Evolutionary conservation across 2,113 vertebrate genomes (phyloP), one percentile per base, ranked within the genome.

Genomic region (Pleuronectes platessa): DNA sequence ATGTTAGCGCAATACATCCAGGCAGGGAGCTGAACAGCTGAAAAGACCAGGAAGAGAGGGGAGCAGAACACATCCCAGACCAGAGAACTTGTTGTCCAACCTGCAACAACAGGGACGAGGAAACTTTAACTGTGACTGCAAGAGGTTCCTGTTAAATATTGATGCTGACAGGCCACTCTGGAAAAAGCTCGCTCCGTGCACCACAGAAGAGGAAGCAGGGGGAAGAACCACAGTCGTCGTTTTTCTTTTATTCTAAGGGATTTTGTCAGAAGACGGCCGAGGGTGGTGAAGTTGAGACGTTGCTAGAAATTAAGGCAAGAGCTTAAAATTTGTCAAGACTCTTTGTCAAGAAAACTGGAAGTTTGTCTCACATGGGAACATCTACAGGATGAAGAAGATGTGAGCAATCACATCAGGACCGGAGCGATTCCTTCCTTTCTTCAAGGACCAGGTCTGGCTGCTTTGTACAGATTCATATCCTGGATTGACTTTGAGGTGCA

Each of bases 141-240:
- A 82, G 78, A 87, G 54, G 62, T 82, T 71, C 60, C 75, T 40
- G 67, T 90, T 89, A 92, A 92, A 91, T 87, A 92, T 90, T 92
- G 76, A 92, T 89, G 81, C 61, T 51, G 78, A 87, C 78, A 80
- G 76, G 58, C 71, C 78, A 78, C 71, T 83, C 76, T 82, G 75
- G 56, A 79, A 87, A 69, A 66, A 85, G 79, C 82, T 68, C 47
- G 27, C 69, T 82, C 61, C 56, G 76, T 64, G 47, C 61, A 42
- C 65, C 76, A 47, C 62, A 58, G 64, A 81, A 55, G 49, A 15
- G 45, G 42, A 76, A 66, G 76, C 59, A 78, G 59, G 62, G 56
- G 20, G 66, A 59, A 58, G 60, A 85, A 73, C 13, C 45, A 65
- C 63, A 71, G 11, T 26, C 65, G 13, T 51, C 47, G 6, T 71